Evolutionary conservation across 2,888 invertebrate genomes (phyloP), one percentile per base, ranked within the genome.

Genomic region (Galeopsomyia nigrocyanea): DNA sequence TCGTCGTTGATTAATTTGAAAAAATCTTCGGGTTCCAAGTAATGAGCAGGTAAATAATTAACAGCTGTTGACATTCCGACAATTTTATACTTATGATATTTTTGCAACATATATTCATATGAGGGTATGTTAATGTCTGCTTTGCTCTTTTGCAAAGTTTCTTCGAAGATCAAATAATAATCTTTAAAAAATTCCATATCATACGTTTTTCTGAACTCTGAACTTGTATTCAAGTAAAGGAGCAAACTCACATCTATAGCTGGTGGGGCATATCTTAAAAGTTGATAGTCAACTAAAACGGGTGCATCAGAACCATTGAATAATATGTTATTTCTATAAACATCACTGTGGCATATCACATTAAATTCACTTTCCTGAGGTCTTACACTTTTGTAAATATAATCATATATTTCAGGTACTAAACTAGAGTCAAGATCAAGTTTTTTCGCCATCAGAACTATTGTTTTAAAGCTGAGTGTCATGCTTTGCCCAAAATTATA

Each of bases 331-430:
- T 74, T 71, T 9, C 17, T 60, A 71, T 71, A 71, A 0, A 71
- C 46, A 51, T 71, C 74, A 16, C 63, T 19, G 46, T 74, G 74
- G 5, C 63, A 74, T 19, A 67, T n/a, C 6, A 74, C 70, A 91
- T 62, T 74, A 10, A 10, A 66, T 56, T 22, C n/a, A 55, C 26
- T 46, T 39, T 86, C 91, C 87, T 13, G 91, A 21, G 21, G 6
- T 50, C 82, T 92, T 91, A 78, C 91, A 91, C 58, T 88, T 88
- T 91, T 91, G 91, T 10, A 91, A 82, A 85, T 91, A 21, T 31
- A 17, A n/a, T 66, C 53, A 3, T 64, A 22, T 6, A 71, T 53
- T n/a, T 47, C 53, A n/a, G 53, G 26, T 31, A 64, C 14, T 2
- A 70, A 19, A 14, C 46, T 64, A 1, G 64, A 21, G 16, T 64